These are phyloP conservation scores for Balaeniceps rex DNA, from an alignment of 2,113 vertebrate genomes.

Conservation along the genomic window DNA sequence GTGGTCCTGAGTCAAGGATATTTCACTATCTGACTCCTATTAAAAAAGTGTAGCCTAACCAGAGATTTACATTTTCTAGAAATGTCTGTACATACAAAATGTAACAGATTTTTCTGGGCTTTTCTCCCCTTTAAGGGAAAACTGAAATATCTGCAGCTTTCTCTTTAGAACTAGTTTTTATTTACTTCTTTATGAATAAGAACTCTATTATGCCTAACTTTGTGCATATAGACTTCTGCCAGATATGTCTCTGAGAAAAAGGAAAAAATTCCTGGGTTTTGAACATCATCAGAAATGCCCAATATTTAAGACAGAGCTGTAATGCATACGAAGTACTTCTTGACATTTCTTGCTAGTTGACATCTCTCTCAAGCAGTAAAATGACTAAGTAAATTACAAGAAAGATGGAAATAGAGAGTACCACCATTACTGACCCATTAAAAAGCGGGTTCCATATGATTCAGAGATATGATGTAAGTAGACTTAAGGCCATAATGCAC, in stretches of 20 bases:
- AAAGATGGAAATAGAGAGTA: not conserved
- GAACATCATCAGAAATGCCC: not conserved
- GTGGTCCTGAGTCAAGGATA: not conserved
- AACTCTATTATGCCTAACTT: not conserved
- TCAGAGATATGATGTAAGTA: not conserved
- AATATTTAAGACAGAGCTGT: not conserved
- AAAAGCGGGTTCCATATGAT: not conserved
- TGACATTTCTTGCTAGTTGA: not conserved
- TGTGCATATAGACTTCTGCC: not conserved
- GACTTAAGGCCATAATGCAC: not conserved
- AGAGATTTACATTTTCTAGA: not conserved
- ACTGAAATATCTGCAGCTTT: not conserved
- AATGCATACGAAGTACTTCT: not conserved
- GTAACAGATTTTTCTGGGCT: not conserved
- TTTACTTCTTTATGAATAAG: not conserved
- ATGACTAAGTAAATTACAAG: not conserved
- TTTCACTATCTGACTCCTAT: not conserved
- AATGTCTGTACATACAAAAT: not conserved
- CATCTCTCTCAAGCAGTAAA: not conserved
- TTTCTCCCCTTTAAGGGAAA: not conserved
- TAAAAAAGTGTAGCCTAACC: not conserved
- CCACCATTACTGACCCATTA: not conserved
- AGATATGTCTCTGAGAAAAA: not conserved
- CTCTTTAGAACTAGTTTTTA: not conserved
- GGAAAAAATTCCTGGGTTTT: not conserved